These are phyloP conservation scores for Agonopterix heracliana DNA, from an alignment of 2,888 invertebrate species.

Conservation along the genomic window DNA sequence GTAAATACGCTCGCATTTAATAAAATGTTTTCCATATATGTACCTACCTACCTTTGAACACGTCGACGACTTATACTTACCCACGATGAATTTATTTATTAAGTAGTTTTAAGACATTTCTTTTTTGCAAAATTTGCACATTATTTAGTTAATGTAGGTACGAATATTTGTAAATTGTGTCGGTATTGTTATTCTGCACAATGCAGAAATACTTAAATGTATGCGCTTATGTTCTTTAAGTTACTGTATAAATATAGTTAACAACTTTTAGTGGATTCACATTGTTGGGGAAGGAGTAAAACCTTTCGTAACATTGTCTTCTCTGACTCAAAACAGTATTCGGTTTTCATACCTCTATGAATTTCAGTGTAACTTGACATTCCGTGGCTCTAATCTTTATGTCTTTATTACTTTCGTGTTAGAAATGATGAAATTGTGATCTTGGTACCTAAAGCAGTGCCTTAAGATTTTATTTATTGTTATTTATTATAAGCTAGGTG, in stretches of 20 bases:
- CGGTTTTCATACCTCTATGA: conserved; percentile 13
- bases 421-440: conserved; percentile 67
- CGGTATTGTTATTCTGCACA: conserved; percentile 77
- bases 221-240: conserved; percentile 72
- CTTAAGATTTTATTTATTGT: conserved; percentile 75
- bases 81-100: conserved; percentile 62
- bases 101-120: conserved; percentile 51
- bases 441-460: conserved; percentile 70
- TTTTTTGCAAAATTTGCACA: conserved; percentile 52
- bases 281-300: background rate
- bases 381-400: conserved; percentile 54
- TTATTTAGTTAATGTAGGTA: conserved; percentile 53
- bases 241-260: conserved; percentile 51
- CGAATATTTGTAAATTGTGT: conserved; percentile 73
- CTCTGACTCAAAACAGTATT: conserved; percentile 38
- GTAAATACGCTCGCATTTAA: conserved; percentile 50
- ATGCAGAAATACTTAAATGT: conserved; percentile 75
- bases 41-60: conserved; percentile 16
- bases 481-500: conserved; percentile 62
- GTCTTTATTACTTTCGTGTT: conserved; percentile 13
- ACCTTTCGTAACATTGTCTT: conserved; percentile 27
- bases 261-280: conserved; percentile 49
- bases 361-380: conserved; percentile 54
- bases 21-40: conserved; percentile 33
- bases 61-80: conserved; percentile 35